phyloP scores from a whole-genome alignment of 1,140 invertebrate genomes.

The Ips typographus region DNA sequence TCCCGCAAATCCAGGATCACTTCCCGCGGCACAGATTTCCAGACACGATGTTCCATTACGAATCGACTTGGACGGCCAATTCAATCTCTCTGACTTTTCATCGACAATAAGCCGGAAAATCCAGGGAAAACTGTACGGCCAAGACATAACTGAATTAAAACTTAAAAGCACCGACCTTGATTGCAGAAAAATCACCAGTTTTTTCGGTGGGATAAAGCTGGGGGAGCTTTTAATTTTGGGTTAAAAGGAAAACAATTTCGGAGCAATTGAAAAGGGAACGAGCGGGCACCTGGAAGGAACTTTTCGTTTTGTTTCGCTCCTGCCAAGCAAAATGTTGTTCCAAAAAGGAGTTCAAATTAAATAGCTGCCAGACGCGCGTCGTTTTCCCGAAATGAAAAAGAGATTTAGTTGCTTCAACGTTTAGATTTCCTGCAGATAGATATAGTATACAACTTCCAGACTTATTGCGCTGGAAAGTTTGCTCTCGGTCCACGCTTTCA shows the following conservation, averaged over 20 bases:
- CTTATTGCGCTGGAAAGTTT: too few species aligned
- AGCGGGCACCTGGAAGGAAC: constrained; percentile 11
- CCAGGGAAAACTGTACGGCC: neutral
- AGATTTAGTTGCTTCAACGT: neutral
- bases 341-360: constrained; percentile 14
- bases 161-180: too few species aligned
- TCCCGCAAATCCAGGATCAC: constrained; percentile 28
- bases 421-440: neutral
- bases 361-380: constrained; percentile 13
- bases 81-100: constrained; percentile 17
- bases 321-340: constrained; percentile 19
- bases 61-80: constrained; percentile 28
- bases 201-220: too few species aligned
- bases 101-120: constrained; percentile 29
- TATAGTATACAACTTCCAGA: too few species aligned
- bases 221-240: constrained; percentile 7
- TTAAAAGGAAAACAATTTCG: constrained; percentile 13
- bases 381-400: constrained; percentile 6
- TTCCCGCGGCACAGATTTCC: constrained; percentile 33
- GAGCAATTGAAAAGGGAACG: constrained; percentile 8
- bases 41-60: constrained; percentile 32
- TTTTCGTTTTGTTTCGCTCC: constrained; percentile 12
- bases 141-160: neutral
- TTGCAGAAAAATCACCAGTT: too few species aligned
- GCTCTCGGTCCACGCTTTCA: too few species aligned